Evolutionary conservation across 1,140 invertebrate genomes (phyloP).

Genomic region (Pristionchus pacificus): DNA sequence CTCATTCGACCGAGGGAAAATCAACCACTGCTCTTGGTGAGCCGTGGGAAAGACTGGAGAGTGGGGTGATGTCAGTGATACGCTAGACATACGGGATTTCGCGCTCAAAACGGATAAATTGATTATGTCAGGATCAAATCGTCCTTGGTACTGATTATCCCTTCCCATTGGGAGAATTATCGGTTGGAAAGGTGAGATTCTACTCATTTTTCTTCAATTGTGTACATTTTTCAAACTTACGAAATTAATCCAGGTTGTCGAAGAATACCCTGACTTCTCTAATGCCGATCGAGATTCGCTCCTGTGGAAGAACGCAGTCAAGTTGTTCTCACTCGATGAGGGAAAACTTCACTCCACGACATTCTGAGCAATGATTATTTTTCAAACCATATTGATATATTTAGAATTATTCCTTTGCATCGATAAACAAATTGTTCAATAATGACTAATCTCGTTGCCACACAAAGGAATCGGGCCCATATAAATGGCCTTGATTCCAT

Average conservation of each 20-base stretch:
- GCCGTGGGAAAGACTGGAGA: not conserved
- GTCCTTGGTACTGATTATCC: conserved; percentile 67
- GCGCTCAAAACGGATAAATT: not conserved
- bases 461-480: too few relatives aligned
- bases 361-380: too few relatives aligned
- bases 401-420: too few relatives aligned
- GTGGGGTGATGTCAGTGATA: not conserved
- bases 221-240: not conserved
- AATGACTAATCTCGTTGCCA: too few relatives aligned
- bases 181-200: conserved; percentile 59
- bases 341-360: too few relatives aligned
- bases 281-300: conserved; percentile 38
- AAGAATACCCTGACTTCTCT: conserved; percentile 55
- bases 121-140: conserved; percentile 60
- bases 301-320: conserved; percentile 40
- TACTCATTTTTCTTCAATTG: not conserved
- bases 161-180: conserved; percentile 65
- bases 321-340: conserved; percentile 35
- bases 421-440: too few relatives aligned
- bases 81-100: not conserved
- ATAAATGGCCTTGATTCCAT: too few relatives aligned
- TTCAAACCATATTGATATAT: too few relatives aligned
- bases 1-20: too few relatives aligned
- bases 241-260: conserved; percentile 54
- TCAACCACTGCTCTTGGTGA: not conserved